Evolutionary conservation across 2,113 vertebrate species (phyloP), one percentile per base, ranked within the genome.

Genomic region (Coracopsis vasa): DNA sequence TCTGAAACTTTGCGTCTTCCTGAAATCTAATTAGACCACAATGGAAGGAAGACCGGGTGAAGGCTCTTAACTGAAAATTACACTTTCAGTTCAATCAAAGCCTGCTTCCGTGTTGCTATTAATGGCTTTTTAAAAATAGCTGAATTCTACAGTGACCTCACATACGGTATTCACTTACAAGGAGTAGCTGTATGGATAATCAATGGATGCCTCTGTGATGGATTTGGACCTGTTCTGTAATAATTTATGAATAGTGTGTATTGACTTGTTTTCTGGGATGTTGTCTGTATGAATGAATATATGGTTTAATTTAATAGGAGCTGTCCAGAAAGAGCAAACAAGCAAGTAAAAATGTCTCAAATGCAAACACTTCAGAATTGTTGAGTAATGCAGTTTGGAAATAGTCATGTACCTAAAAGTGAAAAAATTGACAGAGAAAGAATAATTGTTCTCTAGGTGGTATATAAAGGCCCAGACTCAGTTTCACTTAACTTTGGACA

Each of bases 41-140:
- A 95, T 92, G 93, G 93, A 95, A 97, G 88, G 92, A 92, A 97
- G 94, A 94, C 90, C 27, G 53, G 97, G 47, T 28, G 25, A 96
- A 94, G 81, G 80, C 61, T 97, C 91, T 90, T 97, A 96, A 98
- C 92, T 97, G 97, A 97, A 97, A 97, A 97, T 95, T 95, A 94
- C 95, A 95, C 94, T 97, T 97, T 95, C 96, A 95, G 85, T 94
- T 96, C 96, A 96, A 96, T 97, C 92, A 96, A 60, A n/a, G 92
- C 94, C 86, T 95, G 89, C 74, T 96, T 96, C 92, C 79, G 50
- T 24, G 47, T 87, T 64, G 58, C 92, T 92, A 79, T 94, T 94
- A 96, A 85, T 10, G 2, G 62, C 21, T 61, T 91, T 96, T 92
- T 93, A 94, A 95, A 97, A 96, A 92, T 71, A 51, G 90, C 88